Evolutionary conservation across 2,113 vertebrate genomes (phyloP).

Genomic region (Aptenodytes forsteri): DNA sequence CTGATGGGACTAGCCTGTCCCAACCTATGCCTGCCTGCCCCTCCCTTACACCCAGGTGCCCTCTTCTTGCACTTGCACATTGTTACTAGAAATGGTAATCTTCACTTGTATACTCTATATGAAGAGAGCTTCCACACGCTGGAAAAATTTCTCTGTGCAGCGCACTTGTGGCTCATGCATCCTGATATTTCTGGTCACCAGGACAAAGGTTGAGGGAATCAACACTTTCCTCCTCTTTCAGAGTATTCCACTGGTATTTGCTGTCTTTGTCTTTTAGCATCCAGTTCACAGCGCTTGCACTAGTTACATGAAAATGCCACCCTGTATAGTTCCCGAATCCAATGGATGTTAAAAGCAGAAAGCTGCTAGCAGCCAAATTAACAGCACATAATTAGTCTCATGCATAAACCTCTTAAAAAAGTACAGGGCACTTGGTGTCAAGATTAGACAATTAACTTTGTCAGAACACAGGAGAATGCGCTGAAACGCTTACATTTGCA

Average conservation of each 20-base stretch:
- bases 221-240: not conserved
- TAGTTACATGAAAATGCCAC: conserved; percentile 65
- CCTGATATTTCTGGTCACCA: not conserved
- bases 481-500: conserved; percentile 50
- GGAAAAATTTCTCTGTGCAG: not conserved
- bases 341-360: conserved; percentile 64
- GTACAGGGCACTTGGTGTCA: conserved; percentile 57
- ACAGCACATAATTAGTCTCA: conserved; percentile 75
- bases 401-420: conserved; percentile 75
- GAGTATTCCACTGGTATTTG: not conserved
- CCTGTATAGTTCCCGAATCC: conserved; percentile 51
- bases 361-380: conserved; percentile 76
- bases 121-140: not conserved
- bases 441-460: conserved; percentile 75
- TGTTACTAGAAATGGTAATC: not conserved
- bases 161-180: not conserved
- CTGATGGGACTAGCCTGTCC: not conserved
- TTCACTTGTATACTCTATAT: not conserved
- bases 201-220: not conserved
- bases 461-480: not conserved
- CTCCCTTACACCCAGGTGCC: not conserved
- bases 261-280: conserved; percentile 1
- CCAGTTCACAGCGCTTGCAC: not conserved
- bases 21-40: not conserved
- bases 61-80: not conserved